phyloP scores from a whole-genome alignment of 2,888 invertebrate species.

The Lochmaea capreae region DNA sequence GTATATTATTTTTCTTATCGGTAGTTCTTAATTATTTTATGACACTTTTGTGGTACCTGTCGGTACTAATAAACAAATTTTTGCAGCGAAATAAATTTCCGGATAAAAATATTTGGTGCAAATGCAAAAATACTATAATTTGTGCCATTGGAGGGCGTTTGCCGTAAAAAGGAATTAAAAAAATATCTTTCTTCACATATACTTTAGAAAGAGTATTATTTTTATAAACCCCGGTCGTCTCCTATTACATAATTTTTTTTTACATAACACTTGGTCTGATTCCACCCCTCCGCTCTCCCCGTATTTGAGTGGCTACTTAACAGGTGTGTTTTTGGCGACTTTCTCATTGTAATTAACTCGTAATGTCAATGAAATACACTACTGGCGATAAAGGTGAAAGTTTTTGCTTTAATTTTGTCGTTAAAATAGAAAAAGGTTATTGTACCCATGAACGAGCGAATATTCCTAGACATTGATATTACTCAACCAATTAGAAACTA shows the following conservation, averaged over 20 bases:
- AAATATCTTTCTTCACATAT: too few relatives aligned
- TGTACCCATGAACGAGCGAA: background rate
- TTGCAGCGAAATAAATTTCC: too few relatives aligned
- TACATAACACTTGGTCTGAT: background rate
- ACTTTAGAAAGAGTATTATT: too few relatives aligned
- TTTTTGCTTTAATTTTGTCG: background rate
- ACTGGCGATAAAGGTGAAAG: constrained; percentile 3
- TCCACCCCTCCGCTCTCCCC: background rate
- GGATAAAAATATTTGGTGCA: too few relatives aligned
- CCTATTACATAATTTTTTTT: background rate
- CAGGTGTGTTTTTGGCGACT: constrained; percentile 10
- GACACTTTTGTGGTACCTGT: too few relatives aligned
- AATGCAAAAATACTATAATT: too few relatives aligned
- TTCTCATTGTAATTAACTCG: background rate
- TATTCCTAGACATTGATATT: background rate
- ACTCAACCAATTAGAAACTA: too few relatives aligned
- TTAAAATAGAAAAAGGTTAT: constrained; percentile 2
- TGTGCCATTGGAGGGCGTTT: too few relatives aligned
- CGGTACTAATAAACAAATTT: too few relatives aligned
- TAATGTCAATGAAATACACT: constrained; percentile 11
- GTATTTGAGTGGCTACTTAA: background rate
- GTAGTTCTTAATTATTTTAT: too few relatives aligned
- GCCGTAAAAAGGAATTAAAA: too few relatives aligned
- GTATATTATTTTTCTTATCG: too few relatives aligned
- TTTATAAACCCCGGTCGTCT: background rate